Percentiles rank a stretch among this genome's conserved stretches.
Conservation (phyloP, 2,113 vertebrate species). For the Dermatemys mawii region DNA sequence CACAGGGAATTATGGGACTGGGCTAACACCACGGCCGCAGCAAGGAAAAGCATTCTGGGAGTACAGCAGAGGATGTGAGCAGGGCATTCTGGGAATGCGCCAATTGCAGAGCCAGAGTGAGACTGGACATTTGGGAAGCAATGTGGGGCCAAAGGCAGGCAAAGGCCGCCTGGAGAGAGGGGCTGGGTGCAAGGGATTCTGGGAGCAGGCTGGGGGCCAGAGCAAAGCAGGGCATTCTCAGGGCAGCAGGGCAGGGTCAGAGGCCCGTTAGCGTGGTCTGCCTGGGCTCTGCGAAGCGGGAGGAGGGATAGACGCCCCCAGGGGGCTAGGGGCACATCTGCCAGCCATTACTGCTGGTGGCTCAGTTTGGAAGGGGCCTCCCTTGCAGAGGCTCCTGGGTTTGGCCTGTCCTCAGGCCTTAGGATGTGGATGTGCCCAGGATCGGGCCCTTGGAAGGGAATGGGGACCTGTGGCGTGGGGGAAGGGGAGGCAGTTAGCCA, state of each 20-base stretch:
- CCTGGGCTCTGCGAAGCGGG: not conserved
- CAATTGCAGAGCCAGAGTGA: not conserved
- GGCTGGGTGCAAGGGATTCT: not conserved
- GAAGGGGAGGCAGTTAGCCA: not conserved
- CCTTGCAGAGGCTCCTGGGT: not conserved
- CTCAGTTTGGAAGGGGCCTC: not conserved
- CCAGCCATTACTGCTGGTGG: not conserved
- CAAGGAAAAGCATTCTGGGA: not conserved
- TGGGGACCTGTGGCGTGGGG: no score
- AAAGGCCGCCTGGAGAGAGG: not conserved
- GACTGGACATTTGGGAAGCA: not conserved
- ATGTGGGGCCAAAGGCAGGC: not conserved
- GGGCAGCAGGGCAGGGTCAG: not conserved
- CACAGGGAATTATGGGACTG: not conserved
- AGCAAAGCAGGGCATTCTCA: not conserved
- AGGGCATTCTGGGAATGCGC: not conserved
- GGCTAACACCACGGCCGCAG: not conserved
- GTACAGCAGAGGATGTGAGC: not conserved
- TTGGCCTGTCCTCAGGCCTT: not conserved
- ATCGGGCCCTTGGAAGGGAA: not conserved
- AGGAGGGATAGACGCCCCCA: not conserved
- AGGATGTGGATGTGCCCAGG: not conserved
- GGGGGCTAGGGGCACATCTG: not conserved
- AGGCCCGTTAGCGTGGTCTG: not conserved
- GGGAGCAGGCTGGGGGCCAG: not conserved